phyloP scores from a whole-genome alignment of 2,888 invertebrate genomes.

The Brachypterus glaber region DNA sequence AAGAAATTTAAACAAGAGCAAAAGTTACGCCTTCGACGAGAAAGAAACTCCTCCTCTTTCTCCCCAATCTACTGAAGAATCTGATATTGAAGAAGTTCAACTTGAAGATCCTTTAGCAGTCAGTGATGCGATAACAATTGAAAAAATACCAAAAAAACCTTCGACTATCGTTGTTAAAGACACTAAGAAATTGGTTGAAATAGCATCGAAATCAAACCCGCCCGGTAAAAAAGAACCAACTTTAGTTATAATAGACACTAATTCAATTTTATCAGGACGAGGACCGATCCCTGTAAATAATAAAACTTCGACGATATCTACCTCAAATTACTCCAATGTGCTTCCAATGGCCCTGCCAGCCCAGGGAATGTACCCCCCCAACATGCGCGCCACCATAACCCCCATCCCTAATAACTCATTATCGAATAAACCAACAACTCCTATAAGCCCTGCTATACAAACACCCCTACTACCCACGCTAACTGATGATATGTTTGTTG shows the following conservation, averaged over 20 bases:
- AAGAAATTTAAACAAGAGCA: constrained; percentile 50
- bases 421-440: constrained; percentile 28
- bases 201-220: constrained; percentile 50
- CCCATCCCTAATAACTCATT: constrained; percentile 41
- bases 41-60: constrained; percentile 41
- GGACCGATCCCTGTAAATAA: constrained; percentile 45
- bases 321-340: constrained; percentile 38
- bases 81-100: constrained; percentile 56
- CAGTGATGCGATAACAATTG: constrained; percentile 19
- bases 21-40: constrained; percentile 36
- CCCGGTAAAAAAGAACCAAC: constrained; percentile 59
- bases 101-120: constrained; percentile 50
- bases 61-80: constrained; percentile 40
- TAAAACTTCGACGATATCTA: constrained; percentile 28
- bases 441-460: constrained; percentile 27
- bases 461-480: constrained; percentile 68
- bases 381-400: constrained; percentile 49
- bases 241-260: constrained; percentile 70
- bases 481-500: constrained; percentile 87
- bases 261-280: constrained; percentile 57
- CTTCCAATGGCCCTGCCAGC: constrained; percentile 47
- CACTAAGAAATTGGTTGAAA: constrained; percentile 60
- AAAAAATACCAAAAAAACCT: constrained; percentile 17
- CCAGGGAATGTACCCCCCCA: constrained; percentile 55
- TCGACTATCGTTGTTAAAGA: constrained; percentile 54